Base-by-base conservation (phyloP, 2,888 invertebrate species). In the Drosophila borborema region DNA sequence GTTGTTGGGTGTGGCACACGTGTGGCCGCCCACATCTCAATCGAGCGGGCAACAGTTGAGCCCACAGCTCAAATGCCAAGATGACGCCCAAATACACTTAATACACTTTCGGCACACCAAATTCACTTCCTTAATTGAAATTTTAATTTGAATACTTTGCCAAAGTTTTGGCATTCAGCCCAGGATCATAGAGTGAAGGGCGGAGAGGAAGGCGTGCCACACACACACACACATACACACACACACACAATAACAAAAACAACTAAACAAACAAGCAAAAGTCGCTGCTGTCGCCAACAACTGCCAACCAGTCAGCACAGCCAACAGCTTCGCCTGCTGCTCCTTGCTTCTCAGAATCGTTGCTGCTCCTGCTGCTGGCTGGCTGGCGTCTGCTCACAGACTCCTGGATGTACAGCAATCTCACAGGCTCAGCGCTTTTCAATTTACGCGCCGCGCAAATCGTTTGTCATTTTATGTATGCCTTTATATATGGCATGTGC, bases 71-170 rank as follows among this genome's bases (percentile, higher is more conserved):
- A 81, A 84, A 86, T 86, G 82, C 84, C 84, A 84, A 84, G 85
- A 86, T 85, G 88, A 83, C 84, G 81, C 82, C 77, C 78, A 78
- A 84, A 89, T 84, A 83, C 83, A 87, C 89, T 89, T 88, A 86
- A 86, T 86, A 86, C 86, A 83, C 87, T 89, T 89, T 89, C 80
- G 77, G 83, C 85, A 82, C 84, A 86, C 86, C 86, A 87, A 88
- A 87, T 88, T 86, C 87, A 88, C 89, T 89, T 87, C 83, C 88
- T 82, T 88, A 88, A 88, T 88, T 88, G 89, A 89, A 88, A 88
- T 89, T 88, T 88, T 88, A 89, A 88, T 88, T 89, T 89, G 88
- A 88, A 88, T 88, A 88, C 89, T 88, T 88, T 89, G 78, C 77
- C 75, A 88, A 89, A 89, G 87, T 88, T 87, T 88, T 87, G 84